These are phyloP conservation scores for Mesorhabditis sp. DNA, from an alignment of 2,888 invertebrate genomes.

Conservation along the genomic window DNA sequence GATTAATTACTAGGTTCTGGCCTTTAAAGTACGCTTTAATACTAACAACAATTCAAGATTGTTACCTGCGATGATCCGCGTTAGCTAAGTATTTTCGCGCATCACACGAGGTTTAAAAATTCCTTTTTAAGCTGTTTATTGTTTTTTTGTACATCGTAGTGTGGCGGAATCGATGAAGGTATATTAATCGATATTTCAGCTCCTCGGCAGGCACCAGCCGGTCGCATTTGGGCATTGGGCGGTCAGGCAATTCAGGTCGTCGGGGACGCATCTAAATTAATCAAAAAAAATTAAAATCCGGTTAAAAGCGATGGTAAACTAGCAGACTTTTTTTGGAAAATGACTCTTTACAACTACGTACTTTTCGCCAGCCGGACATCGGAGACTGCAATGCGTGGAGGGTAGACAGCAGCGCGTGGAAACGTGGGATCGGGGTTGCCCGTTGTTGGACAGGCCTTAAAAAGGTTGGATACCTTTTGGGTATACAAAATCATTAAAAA, in stretches of 20 bases:
- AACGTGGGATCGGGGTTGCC: not conserved
- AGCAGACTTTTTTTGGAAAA: not conserved
- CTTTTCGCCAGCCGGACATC: not conserved
- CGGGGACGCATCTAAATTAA: not conserved
- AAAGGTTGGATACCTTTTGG: not conserved
- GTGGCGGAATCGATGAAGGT: too few relatives aligned
- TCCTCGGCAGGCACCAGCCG: constrained; percentile 4
- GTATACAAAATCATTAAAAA: not conserved
- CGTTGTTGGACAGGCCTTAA: not conserved
- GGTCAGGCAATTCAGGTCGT: constrained; percentile 3
- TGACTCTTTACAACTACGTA: not conserved
- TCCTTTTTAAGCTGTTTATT: too few relatives aligned
- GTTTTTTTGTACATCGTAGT: too few relatives aligned
- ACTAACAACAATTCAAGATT: too few relatives aligned
- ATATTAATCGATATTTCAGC: not conserved
- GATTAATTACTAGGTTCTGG: too few relatives aligned
- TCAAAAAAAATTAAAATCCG: not conserved
- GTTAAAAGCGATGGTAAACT: not conserved
- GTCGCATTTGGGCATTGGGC: not conserved
- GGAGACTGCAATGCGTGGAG: not conserved
- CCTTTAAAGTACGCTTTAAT: too few relatives aligned
- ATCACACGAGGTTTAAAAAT: too few relatives aligned
- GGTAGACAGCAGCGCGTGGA: constrained; percentile 1
- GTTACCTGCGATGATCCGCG: too few relatives aligned
- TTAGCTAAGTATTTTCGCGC: too few relatives aligned